Evolutionary conservation across 1,140 invertebrate genomes (phyloP).

Genomic region (Hypsibius dujardini): DNA sequence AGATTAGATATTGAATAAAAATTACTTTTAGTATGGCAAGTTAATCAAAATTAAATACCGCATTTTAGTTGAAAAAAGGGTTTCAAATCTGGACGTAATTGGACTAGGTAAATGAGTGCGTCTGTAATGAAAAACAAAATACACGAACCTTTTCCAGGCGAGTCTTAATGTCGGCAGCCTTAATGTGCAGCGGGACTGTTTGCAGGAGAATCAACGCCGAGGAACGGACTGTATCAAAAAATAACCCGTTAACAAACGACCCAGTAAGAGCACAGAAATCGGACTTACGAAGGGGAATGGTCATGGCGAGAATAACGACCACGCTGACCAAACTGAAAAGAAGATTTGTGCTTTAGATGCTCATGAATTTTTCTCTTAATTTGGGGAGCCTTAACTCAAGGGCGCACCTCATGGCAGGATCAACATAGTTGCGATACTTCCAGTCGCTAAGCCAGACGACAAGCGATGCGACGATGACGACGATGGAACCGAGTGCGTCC

Average conservation of each 20-base stretch:
- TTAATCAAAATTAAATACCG: too few relatives aligned
- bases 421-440: slow-evolving; percentile 60
- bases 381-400: not conserved
- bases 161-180: not conserved
- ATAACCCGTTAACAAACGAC: not conserved
- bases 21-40: too few relatives aligned
- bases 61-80: too few relatives aligned
- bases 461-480: slow-evolving; percentile 64
- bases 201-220: not conserved
- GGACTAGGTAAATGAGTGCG: too few relatives aligned
- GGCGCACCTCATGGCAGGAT: slow-evolving; percentile 59
- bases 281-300: not conserved
- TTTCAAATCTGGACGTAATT: too few relatives aligned
- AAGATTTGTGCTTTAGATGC: not conserved
- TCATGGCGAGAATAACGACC: slow-evolving; percentile 13
- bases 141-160: not conserved
- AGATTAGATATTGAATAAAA: too few relatives aligned
- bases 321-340: slow-evolving; percentile 6
- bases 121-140: too few relatives aligned
- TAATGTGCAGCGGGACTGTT: slow-evolving; percentile 5
- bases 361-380: not conserved
- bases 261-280: not conserved
- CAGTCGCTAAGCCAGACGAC: slow-evolving; percentile 71
- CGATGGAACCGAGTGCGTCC: slow-evolving; percentile 76
- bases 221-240: not conserved